Evolutionary conservation across 2,888 invertebrate genomes (phyloP), one percentile per base, ranked within the genome.

Genomic region (Pantelozetes paolii): DNA sequence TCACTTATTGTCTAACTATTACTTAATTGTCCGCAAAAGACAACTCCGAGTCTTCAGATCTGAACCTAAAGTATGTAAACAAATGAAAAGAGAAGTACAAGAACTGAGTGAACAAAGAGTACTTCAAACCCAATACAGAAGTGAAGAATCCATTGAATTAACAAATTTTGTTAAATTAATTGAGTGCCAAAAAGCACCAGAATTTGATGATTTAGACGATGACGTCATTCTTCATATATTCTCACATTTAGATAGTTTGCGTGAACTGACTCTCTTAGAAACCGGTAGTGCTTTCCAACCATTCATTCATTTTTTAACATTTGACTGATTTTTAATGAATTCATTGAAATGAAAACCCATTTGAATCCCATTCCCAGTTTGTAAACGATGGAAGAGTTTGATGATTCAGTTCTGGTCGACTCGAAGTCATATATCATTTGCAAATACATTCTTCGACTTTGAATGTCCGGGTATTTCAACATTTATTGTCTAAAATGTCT

Each of bases 161-260:
- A 36, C 57, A 5, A 42, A 71, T 42, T 57, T 28, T 40, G 59
- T 50, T 13, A 71, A 3, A 54, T 3, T 23, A 20, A 36, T 42
- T 6, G n/a, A 15, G 9, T 2, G 6, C 23, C 57, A 18, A 57
- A 71, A 57, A 32, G 69, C 76, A 18, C 71, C 76, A 26, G 74
- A 73, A 42, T 76, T 77, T 8, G 76, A 77, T 74, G 77, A 77
- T 74, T 74, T 77, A 71, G 74, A 76, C 59, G 76, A 76, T 30
- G 77, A 77, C 64, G 74, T 76, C 32, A 48, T 77, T 13, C 28
- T 77, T 13, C 50, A 74, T 6, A 75, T 77, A 40, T 76, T 77
- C 50, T 74, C 75, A 6, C 76, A 74, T 26, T 59, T 77, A 40
- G 74, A 73, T 18, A 20, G 42, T 11, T 45, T 76, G 15, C 69